Evolutionary conservation across 2,113 vertebrate species (phyloP).

Genomic region (Phylloscopus trochilus): DNA sequence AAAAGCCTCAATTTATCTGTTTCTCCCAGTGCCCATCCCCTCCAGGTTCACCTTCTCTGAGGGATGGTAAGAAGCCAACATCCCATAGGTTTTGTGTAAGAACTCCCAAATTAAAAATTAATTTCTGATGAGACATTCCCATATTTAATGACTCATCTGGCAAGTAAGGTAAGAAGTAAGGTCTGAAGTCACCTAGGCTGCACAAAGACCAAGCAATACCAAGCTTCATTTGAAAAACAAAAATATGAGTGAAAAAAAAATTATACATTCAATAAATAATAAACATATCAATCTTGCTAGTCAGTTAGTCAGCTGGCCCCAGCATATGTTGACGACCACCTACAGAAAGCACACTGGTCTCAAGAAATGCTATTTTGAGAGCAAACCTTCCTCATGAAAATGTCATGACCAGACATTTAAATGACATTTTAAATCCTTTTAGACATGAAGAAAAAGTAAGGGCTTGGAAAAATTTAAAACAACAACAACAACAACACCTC

Average conservation of each 20-base stretch:
- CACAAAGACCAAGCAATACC: background rate
- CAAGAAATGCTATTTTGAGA: background rate
- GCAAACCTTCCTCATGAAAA: background rate
- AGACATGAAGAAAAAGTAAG: background rate
- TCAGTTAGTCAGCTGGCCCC: background rate
- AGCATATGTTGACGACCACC: background rate
- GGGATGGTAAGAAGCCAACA: background rate
- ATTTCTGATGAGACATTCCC: background rate
- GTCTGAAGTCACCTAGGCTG: background rate
- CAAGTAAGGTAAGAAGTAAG: background rate
- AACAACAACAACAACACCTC: no score
- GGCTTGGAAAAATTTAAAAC: background rate
- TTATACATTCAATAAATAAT: background rate
- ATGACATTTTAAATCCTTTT: background rate
- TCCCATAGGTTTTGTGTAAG: background rate
- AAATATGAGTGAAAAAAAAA: background rate
- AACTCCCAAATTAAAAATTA: background rate
- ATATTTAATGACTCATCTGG: background rate
- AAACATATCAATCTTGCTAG: background rate
- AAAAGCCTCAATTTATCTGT: background rate
- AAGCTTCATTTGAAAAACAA: background rate
- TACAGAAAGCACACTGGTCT: background rate
- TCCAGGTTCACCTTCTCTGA: background rate
- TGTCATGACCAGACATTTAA: background rate
- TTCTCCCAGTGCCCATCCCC: accelerated